Evolutionary conservation across 1,140 invertebrate genomes (phyloP).

Genomic region (Bombus vancouverensis): DNA sequence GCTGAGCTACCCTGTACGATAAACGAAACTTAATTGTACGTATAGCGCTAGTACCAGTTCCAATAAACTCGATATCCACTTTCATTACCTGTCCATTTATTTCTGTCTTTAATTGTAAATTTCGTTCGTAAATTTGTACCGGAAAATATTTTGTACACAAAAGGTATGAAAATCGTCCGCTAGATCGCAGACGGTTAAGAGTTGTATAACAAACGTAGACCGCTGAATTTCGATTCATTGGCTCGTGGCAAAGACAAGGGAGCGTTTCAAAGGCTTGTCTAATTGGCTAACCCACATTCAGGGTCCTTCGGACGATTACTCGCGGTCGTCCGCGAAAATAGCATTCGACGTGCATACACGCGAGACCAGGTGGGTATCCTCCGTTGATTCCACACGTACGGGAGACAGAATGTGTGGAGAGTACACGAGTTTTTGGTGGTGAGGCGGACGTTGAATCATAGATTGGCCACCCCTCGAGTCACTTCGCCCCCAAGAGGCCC

Average conservation of each 20-base stretch:
- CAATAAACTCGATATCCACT: too few species aligned
- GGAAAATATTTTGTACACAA: too few species aligned
- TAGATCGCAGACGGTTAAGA: too few species aligned
- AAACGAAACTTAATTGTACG: too few species aligned
- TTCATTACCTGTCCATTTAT: too few species aligned
- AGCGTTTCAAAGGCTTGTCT: not conserved
- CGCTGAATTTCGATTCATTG: not conserved
- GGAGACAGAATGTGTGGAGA: too few species aligned
- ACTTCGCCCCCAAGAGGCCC: constrained; percentile 45
- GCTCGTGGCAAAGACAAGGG: not conserved
- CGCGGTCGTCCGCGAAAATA: constrained; percentile 61
- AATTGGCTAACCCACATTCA: constrained; percentile 46
- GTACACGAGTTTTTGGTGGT: constrained; percentile 5
- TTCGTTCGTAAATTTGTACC: too few species aligned
- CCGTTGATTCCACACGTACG: not conserved
- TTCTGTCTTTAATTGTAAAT: too few species aligned
- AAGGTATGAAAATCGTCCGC: too few species aligned
- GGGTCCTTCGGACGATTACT: constrained; percentile 37
- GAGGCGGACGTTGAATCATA: constrained; percentile 70
- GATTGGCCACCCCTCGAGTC: constrained; percentile 54
- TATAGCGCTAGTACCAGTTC: too few species aligned
- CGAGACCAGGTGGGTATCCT: constrained; percentile 19
- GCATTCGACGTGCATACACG: constrained; percentile 11
- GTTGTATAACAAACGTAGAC: too few species aligned
- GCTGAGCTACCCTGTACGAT: too few species aligned